Conservation (phyloP, 30 jellyfish, hydroid and myxozoan species). For the Cassiopea xamachana region DNA sequence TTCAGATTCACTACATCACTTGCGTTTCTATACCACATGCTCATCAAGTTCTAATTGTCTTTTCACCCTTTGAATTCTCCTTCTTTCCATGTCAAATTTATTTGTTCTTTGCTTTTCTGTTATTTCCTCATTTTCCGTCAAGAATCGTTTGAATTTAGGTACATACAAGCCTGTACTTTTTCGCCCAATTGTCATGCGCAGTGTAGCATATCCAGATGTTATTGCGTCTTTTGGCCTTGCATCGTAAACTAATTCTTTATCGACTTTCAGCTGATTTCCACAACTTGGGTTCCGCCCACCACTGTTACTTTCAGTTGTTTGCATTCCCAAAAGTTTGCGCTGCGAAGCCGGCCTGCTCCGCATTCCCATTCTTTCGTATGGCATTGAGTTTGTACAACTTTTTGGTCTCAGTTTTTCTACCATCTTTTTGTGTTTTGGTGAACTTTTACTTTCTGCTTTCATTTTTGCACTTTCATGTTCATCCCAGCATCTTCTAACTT, state of each 20-base stretch:
- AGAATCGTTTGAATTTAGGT: constrained; percentile 53
- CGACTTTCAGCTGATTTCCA: constrained; percentile 30
- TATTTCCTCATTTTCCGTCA: background rate
- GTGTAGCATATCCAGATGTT: constrained; percentile 56
- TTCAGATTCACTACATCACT: too few species aligned
- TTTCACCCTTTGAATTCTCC: constrained; percentile 9
- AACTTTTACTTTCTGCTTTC: background rate
- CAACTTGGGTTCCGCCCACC: background rate
- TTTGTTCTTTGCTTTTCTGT: background rate
- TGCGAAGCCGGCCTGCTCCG: constrained; percentile 3
- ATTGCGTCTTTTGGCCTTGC: constrained; percentile 68
- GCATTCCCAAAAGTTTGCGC: background rate
- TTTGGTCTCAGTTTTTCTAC: constrained; percentile 16
- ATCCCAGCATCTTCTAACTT: constrained; percentile 18
- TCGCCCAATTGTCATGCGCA: constrained; percentile 61
- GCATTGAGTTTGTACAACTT: background rate
- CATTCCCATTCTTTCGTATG: background rate
- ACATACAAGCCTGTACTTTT: constrained; percentile 39
- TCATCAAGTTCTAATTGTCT: constrained; percentile 1
- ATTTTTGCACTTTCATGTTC: background rate
- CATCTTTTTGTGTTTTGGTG: background rate
- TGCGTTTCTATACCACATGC: background rate
- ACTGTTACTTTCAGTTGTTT: background rate
- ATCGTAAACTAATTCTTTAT: constrained; percentile 69
- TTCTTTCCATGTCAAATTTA: constrained; percentile 10